Percentiles rank a stretch among this genome's conserved stretches.
These are phyloP conservation scores for Heliconius congener DNA, from an alignment of 1,140 invertebrate species.

Conservation along the genomic window DNA sequence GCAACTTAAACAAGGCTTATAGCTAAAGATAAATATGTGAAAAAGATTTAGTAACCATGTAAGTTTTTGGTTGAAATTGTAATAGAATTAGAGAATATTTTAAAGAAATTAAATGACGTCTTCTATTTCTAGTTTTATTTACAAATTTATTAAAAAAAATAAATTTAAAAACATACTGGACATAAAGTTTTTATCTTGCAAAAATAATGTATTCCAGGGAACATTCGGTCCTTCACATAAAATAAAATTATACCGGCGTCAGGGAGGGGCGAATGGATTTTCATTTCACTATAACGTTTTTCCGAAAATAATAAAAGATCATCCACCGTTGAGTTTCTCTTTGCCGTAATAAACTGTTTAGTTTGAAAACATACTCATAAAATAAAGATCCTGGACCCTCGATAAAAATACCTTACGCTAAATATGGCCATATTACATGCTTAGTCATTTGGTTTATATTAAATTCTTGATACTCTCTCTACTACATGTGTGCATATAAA, in stretches of 20 bases:
- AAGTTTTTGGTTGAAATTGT: too few species aligned
- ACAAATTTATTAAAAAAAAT: neutral
- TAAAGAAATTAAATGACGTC: too few species aligned
- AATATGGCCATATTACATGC: conserved; percentile 22
- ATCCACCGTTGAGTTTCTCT: conserved; percentile 25
- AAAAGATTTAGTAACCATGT: too few species aligned
- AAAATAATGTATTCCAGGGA: conserved; percentile 24
- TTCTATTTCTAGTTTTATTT: too few species aligned
- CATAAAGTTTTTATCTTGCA: neutral
- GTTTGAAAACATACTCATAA: conserved; percentile 26
- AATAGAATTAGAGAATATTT: too few species aligned
- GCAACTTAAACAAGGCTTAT: too few species aligned
- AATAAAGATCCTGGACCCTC: conserved; percentile 26
- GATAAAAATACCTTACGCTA: conserved; percentile 30
- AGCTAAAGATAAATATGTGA: too few species aligned
- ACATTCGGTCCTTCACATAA: conserved; percentile 30
- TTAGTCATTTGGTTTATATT: conserved; percentile 17
- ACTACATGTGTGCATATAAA: neutral
- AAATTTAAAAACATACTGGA: neutral
- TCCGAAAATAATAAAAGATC: conserved; percentile 29
- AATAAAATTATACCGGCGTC: conserved; percentile 30
- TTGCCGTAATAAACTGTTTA: conserved; percentile 30
- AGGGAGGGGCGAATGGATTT: conserved; percentile 22
- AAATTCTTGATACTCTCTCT: neutral
- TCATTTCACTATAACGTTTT: conserved; percentile 26